Percentiles rank a stretch among this genome's conserved stretches.
Evolutionary conservation across 2,888 invertebrate genomes (phyloP).

Genomic region (Listrodromus nycthemerus): DNA sequence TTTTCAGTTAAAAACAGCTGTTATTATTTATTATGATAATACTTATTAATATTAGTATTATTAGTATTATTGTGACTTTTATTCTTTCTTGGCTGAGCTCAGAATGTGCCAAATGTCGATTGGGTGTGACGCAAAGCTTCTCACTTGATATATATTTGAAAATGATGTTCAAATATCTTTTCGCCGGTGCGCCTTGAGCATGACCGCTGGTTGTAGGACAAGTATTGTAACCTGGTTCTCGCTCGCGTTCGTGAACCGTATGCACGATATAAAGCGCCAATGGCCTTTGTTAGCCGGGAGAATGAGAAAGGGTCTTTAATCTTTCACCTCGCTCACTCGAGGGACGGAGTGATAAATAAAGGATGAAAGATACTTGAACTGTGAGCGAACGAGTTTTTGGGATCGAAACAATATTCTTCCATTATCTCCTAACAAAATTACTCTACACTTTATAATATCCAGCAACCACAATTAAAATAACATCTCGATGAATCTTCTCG

Average conservation of each 20-base stretch:
- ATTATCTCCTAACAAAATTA: background rate
- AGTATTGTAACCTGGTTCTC: conserved; percentile 9
- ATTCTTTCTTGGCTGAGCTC: background rate
- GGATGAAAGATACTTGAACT: conserved; percentile 32
- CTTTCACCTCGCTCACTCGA: conserved; percentile 39
- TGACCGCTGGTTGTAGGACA: conserved; percentile 39
- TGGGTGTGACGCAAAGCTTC: background rate
- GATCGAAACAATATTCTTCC: conserved; percentile 10
- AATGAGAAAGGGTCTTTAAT: conserved; percentile 41
- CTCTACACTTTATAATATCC: too few species aligned
- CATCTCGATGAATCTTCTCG: too few species aligned
- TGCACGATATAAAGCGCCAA: conserved; percentile 21
- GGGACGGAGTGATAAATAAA: background rate
- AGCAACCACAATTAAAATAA: too few species aligned
- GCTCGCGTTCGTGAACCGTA: background rate
- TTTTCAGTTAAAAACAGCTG: too few species aligned
- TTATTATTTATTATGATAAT: too few species aligned
- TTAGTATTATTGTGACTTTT: too few species aligned
- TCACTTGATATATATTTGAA: background rate
- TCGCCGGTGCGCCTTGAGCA: conserved; percentile 19
- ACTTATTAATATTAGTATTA: too few species aligned
- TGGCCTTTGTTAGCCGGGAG: conserved; percentile 28
- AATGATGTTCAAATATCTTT: conserved; percentile 10
- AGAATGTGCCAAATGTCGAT: background rate
- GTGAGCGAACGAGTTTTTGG: conserved; percentile 40